These are phyloP conservation scores for Zaprionus gabonicus DNA, from an alignment of 1,140 invertebrate species.

Conservation along the genomic window DNA sequence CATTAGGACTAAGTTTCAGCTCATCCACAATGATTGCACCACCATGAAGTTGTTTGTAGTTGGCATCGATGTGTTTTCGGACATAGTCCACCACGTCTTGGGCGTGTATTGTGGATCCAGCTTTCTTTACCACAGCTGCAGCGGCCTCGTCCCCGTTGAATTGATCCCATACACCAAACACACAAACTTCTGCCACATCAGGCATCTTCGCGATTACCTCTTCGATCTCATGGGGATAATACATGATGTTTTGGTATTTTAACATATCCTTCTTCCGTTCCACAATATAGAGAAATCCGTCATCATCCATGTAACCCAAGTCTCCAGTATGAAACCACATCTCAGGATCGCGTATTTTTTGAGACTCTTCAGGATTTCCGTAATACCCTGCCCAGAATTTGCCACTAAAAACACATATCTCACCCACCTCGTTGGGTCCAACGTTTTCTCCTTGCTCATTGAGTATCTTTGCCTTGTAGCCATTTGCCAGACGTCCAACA, in stretches of 20 bases:
- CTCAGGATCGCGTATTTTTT: slow-evolving; percentile 51
- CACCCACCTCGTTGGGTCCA: slow-evolving; percentile 59
- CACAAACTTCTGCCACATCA: slow-evolving; percentile 65
- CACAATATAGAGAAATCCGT: slow-evolving; percentile 85
- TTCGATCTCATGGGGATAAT: slow-evolving; percentile 74
- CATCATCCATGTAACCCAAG: slow-evolving; percentile 86
- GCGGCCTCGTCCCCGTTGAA: slow-evolving; percentile 59
- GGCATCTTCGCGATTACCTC: slow-evolving; percentile 57
- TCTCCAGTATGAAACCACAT: slow-evolving; percentile 89
- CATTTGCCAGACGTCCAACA: slow-evolving; percentile 46
- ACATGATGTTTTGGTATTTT: slow-evolving; percentile 79
- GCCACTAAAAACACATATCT: slow-evolving; percentile 54
- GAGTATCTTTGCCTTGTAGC: slow-evolving; percentile 75
- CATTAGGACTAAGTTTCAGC: slow-evolving; percentile 72
- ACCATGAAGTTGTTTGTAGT: slow-evolving; percentile 79
- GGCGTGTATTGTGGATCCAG: slow-evolving; percentile 40
- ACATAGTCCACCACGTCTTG: slow-evolving; percentile 68
- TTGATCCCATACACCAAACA: slow-evolving; percentile 67
- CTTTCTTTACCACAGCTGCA: slow-evolving; percentile 62
- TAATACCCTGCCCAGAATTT: slow-evolving; percentile 72
- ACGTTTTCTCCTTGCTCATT: slow-evolving; percentile 50
- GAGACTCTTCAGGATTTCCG: slow-evolving; percentile 51
- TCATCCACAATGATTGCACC: slow-evolving; percentile 84
- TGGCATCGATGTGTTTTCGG: slow-evolving; percentile 32
- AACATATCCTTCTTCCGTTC: slow-evolving; percentile 88